Evolutionary conservation across 2,888 invertebrate genomes (phyloP).

Genomic region (Trichopoda pennipes): DNA sequence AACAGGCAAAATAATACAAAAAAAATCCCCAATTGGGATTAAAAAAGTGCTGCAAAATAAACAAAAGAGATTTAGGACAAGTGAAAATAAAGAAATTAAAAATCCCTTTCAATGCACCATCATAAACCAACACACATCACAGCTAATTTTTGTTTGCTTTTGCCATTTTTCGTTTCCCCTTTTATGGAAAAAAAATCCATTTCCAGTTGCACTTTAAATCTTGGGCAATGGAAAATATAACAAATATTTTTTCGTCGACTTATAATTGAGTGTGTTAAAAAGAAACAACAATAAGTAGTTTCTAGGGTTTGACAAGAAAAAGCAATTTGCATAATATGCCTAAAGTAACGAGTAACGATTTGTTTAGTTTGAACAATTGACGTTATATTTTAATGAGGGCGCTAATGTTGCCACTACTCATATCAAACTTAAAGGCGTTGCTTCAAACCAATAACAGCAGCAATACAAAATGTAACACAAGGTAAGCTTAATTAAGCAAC

Average conservation of each 20-base stretch:
- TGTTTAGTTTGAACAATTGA: constrained; percentile 53
- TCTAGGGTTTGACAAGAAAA: not conserved
- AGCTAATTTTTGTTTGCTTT: not conserved
- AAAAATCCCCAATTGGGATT: not conserved
- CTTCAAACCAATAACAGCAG: constrained; percentile 33
- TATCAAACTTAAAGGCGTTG: constrained; percentile 68
- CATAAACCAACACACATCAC: not conserved
- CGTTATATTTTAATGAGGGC: constrained; percentile 63
- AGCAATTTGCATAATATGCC: constrained; percentile 39
- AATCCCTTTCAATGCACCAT: constrained; percentile 30
- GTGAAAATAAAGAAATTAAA: not conserved
- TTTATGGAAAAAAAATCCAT: constrained; percentile 15
- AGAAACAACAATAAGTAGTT: constrained; percentile 56
- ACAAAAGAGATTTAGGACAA: constrained; percentile 24
- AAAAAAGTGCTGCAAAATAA: not conserved
- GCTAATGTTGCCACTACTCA: constrained; percentile 64
- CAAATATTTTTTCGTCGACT: not conserved
- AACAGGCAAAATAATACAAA: constrained; percentile 5
- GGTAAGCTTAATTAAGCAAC: not conserved
- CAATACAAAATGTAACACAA: not conserved
- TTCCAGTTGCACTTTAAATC: constrained; percentile 56
- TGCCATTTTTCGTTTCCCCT: constrained; percentile 40
- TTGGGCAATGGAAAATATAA: not conserved
- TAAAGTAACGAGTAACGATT: constrained; percentile 69
- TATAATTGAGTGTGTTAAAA: constrained; percentile 37